A percentile compares a stretch with the other conserved stretches of the same genome.
Conservation (phyloP, 2,888 invertebrate species). For the Sesia bembeciformis region DNA sequence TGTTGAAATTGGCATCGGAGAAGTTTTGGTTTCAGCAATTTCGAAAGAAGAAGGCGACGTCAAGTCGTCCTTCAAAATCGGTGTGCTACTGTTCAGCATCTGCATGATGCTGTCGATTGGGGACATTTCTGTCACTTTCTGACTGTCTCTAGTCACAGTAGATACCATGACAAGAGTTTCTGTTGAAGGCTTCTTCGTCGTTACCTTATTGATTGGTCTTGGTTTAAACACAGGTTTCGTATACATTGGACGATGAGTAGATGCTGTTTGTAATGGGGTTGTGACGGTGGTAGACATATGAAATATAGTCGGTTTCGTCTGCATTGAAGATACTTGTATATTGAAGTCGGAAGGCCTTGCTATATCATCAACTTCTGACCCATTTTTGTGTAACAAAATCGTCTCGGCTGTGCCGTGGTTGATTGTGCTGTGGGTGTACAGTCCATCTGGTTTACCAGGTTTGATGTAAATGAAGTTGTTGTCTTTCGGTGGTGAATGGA, state of each 20-base stretch:
- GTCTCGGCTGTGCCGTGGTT: conserved; percentile 78
- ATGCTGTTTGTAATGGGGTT: conserved; percentile 39
- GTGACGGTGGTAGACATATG: conserved; percentile 40
- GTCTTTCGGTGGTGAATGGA: conserved; percentile 60
- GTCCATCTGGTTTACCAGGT: conserved; percentile 35
- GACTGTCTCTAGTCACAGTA: conserved; percentile 65
- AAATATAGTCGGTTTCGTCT: conserved; percentile 56
- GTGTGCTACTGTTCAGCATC: conserved; percentile 74
- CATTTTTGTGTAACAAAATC: conserved; percentile 73
- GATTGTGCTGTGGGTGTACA: conserved; percentile 71
- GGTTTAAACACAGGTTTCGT: conserved; percentile 74
- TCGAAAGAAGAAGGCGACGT: conserved; percentile 41
- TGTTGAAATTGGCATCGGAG: conserved; percentile 39
- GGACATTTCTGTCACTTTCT: conserved; percentile 55
- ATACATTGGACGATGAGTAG: conserved; percentile 54
- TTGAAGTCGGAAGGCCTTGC: conserved; percentile 67
- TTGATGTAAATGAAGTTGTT: conserved; percentile 41
- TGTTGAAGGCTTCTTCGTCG: conserved; percentile 36
- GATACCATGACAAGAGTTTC: conserved; percentile 75
- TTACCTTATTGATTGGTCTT: conserved; percentile 42
- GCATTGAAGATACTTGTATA: conserved; percentile 62
- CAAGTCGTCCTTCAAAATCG: conserved; percentile 47
- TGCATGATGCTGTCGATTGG: conserved; percentile 76
- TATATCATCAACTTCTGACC: conserved; percentile 69
- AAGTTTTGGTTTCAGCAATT: conserved; percentile 51